phyloP scores from a whole-genome alignment of 2,113 vertebrate genomes.

The Scalopus aquaticus region DNA sequence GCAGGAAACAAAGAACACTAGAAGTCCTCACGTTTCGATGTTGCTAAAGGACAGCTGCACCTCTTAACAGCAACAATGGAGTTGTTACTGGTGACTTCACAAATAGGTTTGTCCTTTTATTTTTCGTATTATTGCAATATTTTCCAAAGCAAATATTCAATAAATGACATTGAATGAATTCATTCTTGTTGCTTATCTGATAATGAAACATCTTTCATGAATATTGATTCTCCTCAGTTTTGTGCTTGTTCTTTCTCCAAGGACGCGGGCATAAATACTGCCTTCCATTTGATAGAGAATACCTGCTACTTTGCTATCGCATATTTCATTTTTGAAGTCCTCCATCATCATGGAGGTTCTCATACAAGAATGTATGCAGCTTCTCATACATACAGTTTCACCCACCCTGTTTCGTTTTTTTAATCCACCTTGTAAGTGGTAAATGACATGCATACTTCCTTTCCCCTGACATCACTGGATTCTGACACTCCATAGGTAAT shows the following conservation, averaged over 20 bases:
- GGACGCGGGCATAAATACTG: not conserved
- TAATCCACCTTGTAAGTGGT: not conserved
- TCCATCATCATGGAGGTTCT: too few species aligned
- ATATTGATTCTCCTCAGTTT: slow-evolving; percentile 18
- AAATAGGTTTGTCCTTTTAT: not conserved
- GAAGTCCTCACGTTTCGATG: not conserved
- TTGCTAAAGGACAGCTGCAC: not conserved
- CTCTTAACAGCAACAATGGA: not conserved
- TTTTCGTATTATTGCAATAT: slow-evolving; percentile 4
- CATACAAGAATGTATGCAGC: too few species aligned
- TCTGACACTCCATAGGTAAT: not conserved
- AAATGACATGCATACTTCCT: not conserved
- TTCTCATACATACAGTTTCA: not conserved
- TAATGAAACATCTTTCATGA: slow-evolving; percentile 57
- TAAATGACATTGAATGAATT: slow-evolving; percentile 37
- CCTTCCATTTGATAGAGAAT: not conserved
- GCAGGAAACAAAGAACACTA: not conserved
- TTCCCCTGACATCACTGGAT: not conserved
- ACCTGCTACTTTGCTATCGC: not conserved
- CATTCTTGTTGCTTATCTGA: slow-evolving; percentile 34
- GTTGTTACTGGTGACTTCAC: not conserved
- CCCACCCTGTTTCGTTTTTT: not conserved
- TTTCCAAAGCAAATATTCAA: slow-evolving; percentile 61
- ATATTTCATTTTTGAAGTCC: not conserved
- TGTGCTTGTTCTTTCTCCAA: slow-evolving; percentile 15